Conservation (phyloP, 2,113 vertebrate species). For the Brachypteracias leptosomus region DNA sequence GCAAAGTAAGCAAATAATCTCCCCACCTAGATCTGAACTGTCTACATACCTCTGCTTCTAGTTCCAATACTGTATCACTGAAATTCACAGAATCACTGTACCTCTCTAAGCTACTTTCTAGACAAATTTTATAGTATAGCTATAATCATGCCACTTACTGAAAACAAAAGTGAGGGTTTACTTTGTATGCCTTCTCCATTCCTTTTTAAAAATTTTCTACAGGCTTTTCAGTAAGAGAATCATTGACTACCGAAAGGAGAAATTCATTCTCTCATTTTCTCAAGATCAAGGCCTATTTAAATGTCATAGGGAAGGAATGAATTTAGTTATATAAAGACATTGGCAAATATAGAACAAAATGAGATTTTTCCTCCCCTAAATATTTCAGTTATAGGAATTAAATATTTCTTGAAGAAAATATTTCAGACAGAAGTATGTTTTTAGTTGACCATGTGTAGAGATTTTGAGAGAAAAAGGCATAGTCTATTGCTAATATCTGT, state of each 20-base stretch:
- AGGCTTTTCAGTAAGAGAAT: not conserved
- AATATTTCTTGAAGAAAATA: not conserved
- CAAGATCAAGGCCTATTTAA: not conserved
- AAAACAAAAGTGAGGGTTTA: not conserved
- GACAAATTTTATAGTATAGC: not conserved
- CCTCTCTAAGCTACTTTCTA: not conserved
- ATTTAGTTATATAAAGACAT: not conserved
- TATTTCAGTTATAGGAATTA: not conserved
- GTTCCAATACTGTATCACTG: not conserved
- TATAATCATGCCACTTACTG: not conserved
- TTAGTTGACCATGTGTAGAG: not conserved
- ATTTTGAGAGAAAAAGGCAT: not conserved
- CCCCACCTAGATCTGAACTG: not conserved
- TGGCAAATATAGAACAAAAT: not conserved
- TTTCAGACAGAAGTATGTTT: not conserved
- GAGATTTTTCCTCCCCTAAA: not conserved
- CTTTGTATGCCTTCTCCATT: not conserved
- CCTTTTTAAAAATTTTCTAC: not conserved
- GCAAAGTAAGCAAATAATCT: not conserved
- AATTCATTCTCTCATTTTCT: conserved; percentile 4
- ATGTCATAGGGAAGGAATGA: not conserved
- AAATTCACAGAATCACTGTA: not conserved
- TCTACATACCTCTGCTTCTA: not conserved
- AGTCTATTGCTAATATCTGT: not conserved
- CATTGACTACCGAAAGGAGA: not conserved